These are phyloP conservation scores for Tipula helvola DNA, from an alignment of 2,888 invertebrate genomes.

Conservation along the genomic window DNA sequence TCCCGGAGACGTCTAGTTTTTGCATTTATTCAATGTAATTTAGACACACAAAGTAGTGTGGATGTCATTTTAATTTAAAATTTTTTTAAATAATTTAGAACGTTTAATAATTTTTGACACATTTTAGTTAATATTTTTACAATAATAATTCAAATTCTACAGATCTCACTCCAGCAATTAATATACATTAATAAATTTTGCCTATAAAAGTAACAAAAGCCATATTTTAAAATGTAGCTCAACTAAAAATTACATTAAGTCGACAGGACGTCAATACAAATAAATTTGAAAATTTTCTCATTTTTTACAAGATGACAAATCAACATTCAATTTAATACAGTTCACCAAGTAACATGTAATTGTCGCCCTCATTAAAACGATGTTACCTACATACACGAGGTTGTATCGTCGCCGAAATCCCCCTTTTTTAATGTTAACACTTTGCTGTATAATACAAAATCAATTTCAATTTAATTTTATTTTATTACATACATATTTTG, in stretches of 20 bases:
- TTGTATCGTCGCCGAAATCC: not conserved
- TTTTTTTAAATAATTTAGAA: too few relatives aligned
- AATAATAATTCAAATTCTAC: too few relatives aligned
- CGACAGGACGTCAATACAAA: not conserved
- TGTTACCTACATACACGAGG: not conserved
- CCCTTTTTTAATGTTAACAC: not conserved
- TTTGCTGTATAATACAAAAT: not conserved
- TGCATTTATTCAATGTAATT: too few relatives aligned
- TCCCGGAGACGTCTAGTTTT: too few relatives aligned
- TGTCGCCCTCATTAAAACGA: not conserved
- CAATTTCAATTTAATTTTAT: not conserved
- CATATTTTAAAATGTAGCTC: too few relatives aligned
- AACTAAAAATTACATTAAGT: not conserved
- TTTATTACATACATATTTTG: not conserved
- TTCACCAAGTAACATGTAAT: not conserved
- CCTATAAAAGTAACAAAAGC: not conserved
- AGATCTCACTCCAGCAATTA: too few relatives aligned
- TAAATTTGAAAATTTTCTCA: not conserved
- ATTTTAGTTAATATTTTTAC: too few relatives aligned
- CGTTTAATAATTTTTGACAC: too few relatives aligned
- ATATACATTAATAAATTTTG: too few relatives aligned
- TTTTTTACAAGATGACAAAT: not conserved
- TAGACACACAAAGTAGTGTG: too few relatives aligned
- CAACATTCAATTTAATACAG: not conserved
- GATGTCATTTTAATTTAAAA: too few relatives aligned